Evolutionary conservation across 2,888 invertebrate genomes (phyloP), one percentile per base, ranked within the genome.

Genomic region (Seira sanloemensis): DNA sequence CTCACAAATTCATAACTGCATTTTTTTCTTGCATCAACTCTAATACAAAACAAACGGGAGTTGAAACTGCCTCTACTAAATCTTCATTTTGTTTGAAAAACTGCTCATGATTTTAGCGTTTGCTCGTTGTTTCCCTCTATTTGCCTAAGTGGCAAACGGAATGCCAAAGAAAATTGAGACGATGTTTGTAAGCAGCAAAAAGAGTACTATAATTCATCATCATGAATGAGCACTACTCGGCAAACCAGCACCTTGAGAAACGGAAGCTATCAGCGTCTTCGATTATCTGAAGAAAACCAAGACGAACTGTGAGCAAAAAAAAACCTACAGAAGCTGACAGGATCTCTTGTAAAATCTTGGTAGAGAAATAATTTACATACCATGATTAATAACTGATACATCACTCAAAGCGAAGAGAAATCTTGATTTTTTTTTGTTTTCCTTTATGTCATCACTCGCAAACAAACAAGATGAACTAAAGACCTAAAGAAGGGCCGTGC

Each of bases 311-410:
- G 25, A 23, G 25, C 18, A 9, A 67, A 12, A 25, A 25, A 67
- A 24, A 19, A 74, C n/a, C 2, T 74, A 65, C 76, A 76, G 46
- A 65, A 76, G 50, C 50, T 50, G 7, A 24, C 25, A 50, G 65
- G 23, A 46, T 67, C 50, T 54, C 76, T 67, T 68, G 67, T 76
- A 75, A 76, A 77, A 37, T 7, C 37, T 68, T 58, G 9, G 37
- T 25, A 68, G 25, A 37, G 12, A 76, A 68, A 77, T 69, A 77
- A 77, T 77, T 77, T 77, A 69, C 77, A 77, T 77, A 77, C 69
- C 69, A n/a, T 62, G 69, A 62, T 69, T 77, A 77, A 77, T 77
- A 77, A 77, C 77, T 77, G 77, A 77, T 77, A 77, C 77, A 62
- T 77, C 77, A 77, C 69, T 77, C 77, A 58, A 46, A 19, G 12